A percentile compares a stretch with the other conserved stretches of the same genome.
Conservation (phyloP, 2,888 invertebrate genomes). For the Dioctria rufipes region DNA sequence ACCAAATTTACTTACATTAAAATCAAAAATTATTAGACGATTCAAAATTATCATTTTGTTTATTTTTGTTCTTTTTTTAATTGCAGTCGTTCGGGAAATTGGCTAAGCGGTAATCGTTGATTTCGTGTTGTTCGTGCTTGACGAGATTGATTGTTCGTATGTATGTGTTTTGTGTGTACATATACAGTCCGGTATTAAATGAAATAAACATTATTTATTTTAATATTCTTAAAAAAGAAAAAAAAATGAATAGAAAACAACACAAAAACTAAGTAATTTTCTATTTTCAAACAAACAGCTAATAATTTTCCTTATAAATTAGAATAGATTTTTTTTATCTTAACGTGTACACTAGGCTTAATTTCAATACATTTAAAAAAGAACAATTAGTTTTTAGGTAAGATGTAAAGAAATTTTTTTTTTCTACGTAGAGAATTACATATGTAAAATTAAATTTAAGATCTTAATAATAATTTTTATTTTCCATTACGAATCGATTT, state of each 20-base stretch:
- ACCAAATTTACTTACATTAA: not conserved
- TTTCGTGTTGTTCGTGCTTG: constrained; percentile 31
- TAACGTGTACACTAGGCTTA: constrained; percentile 10
- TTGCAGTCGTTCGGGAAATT: constrained; percentile 61
- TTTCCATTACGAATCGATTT: too few relatives aligned
- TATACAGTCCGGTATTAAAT: constrained; percentile 52
- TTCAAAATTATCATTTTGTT: constrained; percentile 58
- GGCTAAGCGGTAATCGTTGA: constrained; percentile 59
- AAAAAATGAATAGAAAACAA: not conserved
- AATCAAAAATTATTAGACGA: constrained; percentile 28
- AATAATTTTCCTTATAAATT: too few relatives aligned
- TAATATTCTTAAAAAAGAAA: not conserved
- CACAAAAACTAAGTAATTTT: not conserved
- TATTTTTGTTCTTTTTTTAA: constrained; percentile 59
- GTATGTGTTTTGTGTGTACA: too few relatives aligned
- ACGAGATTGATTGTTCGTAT: constrained; percentile 32
- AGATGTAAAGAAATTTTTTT: not conserved
- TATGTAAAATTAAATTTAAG: too few relatives aligned
- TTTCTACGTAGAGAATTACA: too few relatives aligned
- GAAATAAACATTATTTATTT: constrained; percentile 15
- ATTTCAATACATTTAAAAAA: constrained; percentile 21
- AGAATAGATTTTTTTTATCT: not conserved
- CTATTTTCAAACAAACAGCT: not conserved
- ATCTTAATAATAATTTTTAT: too few relatives aligned
- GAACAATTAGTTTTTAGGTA: not conserved